Conservation (phyloP, 2,888 invertebrate genomes). For the Artemia sp. region DNA sequence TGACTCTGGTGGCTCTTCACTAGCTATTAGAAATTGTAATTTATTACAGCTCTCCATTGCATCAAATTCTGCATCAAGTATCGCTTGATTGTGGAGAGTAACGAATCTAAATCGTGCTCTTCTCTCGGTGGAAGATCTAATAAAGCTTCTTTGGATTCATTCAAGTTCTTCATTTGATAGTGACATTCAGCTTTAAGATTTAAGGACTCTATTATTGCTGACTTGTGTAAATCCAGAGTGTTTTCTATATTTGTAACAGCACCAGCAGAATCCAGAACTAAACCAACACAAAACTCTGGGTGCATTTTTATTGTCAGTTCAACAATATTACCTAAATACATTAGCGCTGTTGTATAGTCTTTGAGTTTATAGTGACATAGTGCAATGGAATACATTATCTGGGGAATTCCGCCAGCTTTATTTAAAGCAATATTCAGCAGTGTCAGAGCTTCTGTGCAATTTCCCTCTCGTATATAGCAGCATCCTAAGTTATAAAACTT, state of each 20-base stretch:
- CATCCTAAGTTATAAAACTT: slow-evolving; percentile 92
- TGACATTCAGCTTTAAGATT: slow-evolving; percentile 97
- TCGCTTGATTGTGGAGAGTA: slow-evolving; percentile 88
- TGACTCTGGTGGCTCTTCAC: slow-evolving; percentile 81
- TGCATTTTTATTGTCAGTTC: slow-evolving; percentile 89
- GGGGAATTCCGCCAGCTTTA: slow-evolving; percentile 69
- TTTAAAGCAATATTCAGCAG: slow-evolving; percentile 76
- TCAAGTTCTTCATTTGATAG: slow-evolving; percentile 70
- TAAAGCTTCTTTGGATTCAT: slow-evolving; percentile 67
- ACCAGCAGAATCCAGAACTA: slow-evolving; percentile 72
- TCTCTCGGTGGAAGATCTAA: slow-evolving; percentile 80
- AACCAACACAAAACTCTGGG: slow-evolving; percentile 90
- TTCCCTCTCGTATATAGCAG: slow-evolving; percentile 64
- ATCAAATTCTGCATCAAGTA: slow-evolving; percentile 70
- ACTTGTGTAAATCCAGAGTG: slow-evolving; percentile 77
- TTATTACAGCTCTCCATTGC: slow-evolving; percentile 88
- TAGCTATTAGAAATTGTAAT: slow-evolving; percentile 77
- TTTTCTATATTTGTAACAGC: slow-evolving; percentile 91
- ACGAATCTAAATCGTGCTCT: slow-evolving; percentile 93
- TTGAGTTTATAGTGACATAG: slow-evolving; percentile 83
- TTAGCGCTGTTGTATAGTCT: slow-evolving; percentile 78
- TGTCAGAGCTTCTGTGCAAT: slow-evolving; percentile 74
- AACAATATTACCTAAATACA: slow-evolving; percentile 88
- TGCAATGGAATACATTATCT: slow-evolving; percentile 86
- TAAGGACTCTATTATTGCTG: slow-evolving; percentile 91